Evolutionary conservation across 2,888 invertebrate genomes (phyloP).

Genomic region (Rhabditoides inermis): DNA sequence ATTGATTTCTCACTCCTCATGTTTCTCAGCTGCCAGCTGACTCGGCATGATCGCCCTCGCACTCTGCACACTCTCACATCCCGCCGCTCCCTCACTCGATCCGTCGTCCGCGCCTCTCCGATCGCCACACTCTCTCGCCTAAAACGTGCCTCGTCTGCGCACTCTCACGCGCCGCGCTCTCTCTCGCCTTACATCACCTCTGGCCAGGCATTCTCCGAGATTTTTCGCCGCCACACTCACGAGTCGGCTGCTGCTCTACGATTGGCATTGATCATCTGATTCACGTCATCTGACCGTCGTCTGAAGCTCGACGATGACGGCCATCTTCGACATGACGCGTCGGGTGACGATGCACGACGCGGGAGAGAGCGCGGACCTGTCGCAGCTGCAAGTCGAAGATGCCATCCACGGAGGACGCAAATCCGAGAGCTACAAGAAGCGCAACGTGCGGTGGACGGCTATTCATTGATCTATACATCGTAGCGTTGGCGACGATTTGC

Average conservation of each 20-base stretch:
- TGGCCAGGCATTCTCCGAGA: no score
- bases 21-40: no score
- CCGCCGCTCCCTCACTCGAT: not conserved
- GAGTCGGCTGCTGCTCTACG: not conserved
- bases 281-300: not conserved
- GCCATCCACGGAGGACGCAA: no score
- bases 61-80: not conserved
- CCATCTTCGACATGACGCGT: conserved; percentile 46
- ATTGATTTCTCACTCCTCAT: no score
- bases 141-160: not conserved
- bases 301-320: conserved; percentile 23
- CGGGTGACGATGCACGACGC: conserved; percentile 45
- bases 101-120: not conserved
- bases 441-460: no score
- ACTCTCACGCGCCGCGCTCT: not conserved
- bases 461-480: no score
- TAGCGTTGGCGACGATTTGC: no score
- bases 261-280: not conserved
- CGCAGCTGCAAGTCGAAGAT: no score
- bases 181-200: not conserved
- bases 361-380: conserved; percentile 9
- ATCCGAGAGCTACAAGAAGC: no score
- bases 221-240: no score
- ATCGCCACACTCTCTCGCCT: not conserved
- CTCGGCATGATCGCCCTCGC: no score